phyloP scores from a whole-genome alignment of 2,797 vertebrate species.

The Sus cebifrons region DNA sequence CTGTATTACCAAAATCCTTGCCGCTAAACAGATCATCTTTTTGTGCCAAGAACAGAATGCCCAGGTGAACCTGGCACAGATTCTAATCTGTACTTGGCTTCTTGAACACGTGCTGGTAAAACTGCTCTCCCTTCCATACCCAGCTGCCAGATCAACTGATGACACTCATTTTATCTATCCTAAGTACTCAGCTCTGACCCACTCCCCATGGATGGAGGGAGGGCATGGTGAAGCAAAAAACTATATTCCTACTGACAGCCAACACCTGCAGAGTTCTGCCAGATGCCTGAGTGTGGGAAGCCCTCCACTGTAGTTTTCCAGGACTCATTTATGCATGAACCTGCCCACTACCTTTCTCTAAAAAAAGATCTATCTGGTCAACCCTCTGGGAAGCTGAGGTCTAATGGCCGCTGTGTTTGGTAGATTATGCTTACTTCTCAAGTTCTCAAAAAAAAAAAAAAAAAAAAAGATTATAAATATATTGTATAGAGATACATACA shows the following conservation, averaged over 20 bases:
- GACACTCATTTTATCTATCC: not conserved
- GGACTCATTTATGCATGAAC: not conserved
- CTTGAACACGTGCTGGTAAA: not conserved
- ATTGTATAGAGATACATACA: not conserved
- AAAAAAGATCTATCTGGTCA: not conserved
- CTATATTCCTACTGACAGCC: not conserved
- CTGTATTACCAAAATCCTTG: not conserved
- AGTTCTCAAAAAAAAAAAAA: not conserved
- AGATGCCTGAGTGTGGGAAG: not conserved
- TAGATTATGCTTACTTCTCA: not conserved
- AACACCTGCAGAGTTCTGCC: not conserved
- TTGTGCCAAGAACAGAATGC: constrained; percentile 3
- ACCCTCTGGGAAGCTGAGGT: not conserved
- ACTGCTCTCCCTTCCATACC: not conserved
- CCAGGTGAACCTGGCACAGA: not conserved
- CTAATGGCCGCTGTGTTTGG: not conserved
- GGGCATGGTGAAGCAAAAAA: not conserved
- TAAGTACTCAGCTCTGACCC: not conserved
- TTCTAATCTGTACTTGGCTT: constrained; percentile 30
- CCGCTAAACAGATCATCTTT: not conserved
- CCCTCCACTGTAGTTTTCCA: not conserved
- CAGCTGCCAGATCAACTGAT: not conserved
- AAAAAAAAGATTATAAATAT: not conserved
- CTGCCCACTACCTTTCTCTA: not conserved
- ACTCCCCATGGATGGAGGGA: not conserved